Conservation (phyloP, 2,113 vertebrate genomes). For the Theristicus caerulescens region DNA sequence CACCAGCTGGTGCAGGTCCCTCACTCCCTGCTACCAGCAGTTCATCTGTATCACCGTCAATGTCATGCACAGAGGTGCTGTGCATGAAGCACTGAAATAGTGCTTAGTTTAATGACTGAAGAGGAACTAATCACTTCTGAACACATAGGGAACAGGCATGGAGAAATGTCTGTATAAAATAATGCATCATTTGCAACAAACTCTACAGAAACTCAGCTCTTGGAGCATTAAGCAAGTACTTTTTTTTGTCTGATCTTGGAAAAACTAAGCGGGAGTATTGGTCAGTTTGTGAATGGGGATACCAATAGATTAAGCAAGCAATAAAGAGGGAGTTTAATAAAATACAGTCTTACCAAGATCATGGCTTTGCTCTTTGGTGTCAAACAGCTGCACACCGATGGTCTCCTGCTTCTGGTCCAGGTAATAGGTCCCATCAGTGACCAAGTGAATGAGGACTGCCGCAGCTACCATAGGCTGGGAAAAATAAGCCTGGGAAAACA, state of each 20-base stretch:
- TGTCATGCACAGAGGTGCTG: not conserved
- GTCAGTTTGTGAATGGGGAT: not conserved
- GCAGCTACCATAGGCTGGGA: slow-evolving; percentile 95
- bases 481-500: slow-evolving; percentile 84
- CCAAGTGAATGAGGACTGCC: slow-evolving; percentile 92
- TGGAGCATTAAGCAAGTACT: not conserved
- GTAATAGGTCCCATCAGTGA: slow-evolving; percentile 90
- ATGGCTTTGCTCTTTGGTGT: slow-evolving; percentile 90
- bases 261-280: not conserved
- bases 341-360: slow-evolving; percentile 82
- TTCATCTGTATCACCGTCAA: not conserved
- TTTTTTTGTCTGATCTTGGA: not conserved
- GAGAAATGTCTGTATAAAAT: not conserved
- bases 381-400: slow-evolving; percentile 89
- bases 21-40: not conserved
- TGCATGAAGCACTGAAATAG: not conserved
- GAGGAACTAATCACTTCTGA: not conserved
- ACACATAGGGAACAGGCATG: not conserved
- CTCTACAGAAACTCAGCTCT: not conserved
- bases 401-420: slow-evolving; percentile 92
- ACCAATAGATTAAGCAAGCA: not conserved
- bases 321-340: not conserved
- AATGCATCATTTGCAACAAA: not conserved
- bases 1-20: not conserved
- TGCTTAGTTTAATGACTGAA: not conserved